Evolutionary conservation across 1,140 invertebrate species (phyloP).

Genomic region (Hyposmocoma kahamanoa): DNA sequence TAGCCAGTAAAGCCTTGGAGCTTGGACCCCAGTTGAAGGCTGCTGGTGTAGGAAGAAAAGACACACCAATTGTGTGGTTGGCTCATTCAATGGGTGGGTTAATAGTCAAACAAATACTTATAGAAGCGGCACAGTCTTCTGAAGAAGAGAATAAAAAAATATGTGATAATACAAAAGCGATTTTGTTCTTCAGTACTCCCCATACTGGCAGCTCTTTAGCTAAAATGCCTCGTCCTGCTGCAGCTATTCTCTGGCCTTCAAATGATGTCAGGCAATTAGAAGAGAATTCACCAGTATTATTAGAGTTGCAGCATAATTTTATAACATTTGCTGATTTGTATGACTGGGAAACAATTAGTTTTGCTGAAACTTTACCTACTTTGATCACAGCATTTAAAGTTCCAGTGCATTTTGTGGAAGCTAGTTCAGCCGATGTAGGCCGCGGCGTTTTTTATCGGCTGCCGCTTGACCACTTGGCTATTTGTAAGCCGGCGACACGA

Average conservation of each 20-base stretch:
- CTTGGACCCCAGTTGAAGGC: constrained; percentile 77
- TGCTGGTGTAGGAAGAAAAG: constrained; percentile 80
- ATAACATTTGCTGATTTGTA: constrained; percentile 71
- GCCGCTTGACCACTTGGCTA: constrained; percentile 83
- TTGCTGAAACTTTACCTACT: constrained; percentile 83
- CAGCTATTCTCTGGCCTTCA: constrained; percentile 83
- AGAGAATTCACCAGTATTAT: constrained; percentile 80
- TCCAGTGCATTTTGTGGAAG: constrained; percentile 78
- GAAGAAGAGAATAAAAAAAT: constrained; percentile 64
- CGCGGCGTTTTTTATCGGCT: constrained; percentile 84
- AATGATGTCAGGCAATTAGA: constrained; percentile 86
- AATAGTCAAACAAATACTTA: constrained; percentile 80
- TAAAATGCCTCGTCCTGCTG: constrained; percentile 77
- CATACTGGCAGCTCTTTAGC: constrained; percentile 77
- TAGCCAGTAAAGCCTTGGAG: constrained; percentile 78
- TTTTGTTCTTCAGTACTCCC: constrained; percentile 88
- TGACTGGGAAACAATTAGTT: constrained; percentile 80
- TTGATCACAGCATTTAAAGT: constrained; percentile 77
- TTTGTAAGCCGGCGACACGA: constrained; percentile 85
- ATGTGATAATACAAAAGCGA: constrained; percentile 79
- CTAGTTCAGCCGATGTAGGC: constrained; percentile 82
- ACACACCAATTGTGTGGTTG: constrained; percentile 82
- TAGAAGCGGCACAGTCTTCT: constrained; percentile 36
- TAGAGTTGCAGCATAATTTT: constrained; percentile 80
- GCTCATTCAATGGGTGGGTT: constrained; percentile 92